Percentiles rank a stretch among this genome's conserved stretches.
Conservation (phyloP, 2,797 vertebrate species). For the Melanotaenia nigrans region DNA sequence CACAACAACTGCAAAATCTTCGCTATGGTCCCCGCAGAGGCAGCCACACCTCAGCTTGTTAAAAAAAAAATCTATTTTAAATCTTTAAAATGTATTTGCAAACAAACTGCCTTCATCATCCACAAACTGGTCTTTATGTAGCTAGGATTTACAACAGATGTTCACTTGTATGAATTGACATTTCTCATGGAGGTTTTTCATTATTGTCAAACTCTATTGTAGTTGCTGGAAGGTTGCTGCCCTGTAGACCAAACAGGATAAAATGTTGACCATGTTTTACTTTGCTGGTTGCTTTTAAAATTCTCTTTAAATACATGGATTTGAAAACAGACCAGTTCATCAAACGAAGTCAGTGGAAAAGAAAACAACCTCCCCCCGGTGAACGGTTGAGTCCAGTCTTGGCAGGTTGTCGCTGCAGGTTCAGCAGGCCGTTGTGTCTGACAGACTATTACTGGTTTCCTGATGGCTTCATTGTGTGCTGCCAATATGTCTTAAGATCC, state of each 20-base stretch:
- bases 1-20: neutral
- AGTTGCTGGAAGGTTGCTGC: neutral
- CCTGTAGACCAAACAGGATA: neutral
- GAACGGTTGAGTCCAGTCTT: slow-evolving; percentile 26
- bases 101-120: rapidly evolving
- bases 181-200: neutral
- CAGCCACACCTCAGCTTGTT: neutral
- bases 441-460: slow-evolving; percentile 59
- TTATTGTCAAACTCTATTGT: neutral
- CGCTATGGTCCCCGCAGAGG: neutral
- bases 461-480: slow-evolving; percentile 33
- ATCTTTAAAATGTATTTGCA: neutral
- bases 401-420: slow-evolving; percentile 59
- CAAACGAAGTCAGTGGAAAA: slow-evolving; percentile 23
- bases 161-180: neutral
- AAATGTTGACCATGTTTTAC: neutral
- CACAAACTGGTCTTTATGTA: neutral
- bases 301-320: neutral
- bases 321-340: slow-evolving; percentile 12
- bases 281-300: neutral
- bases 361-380: slow-evolving; percentile 17
- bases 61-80: neutral
- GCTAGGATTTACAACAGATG: neutral
- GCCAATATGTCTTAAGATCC: slow-evolving; percentile 54
- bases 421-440: slow-evolving; percentile 50